phyloP scores from a whole-genome alignment of 1,140 invertebrate species.

The Procambarus virginalis region DNA sequence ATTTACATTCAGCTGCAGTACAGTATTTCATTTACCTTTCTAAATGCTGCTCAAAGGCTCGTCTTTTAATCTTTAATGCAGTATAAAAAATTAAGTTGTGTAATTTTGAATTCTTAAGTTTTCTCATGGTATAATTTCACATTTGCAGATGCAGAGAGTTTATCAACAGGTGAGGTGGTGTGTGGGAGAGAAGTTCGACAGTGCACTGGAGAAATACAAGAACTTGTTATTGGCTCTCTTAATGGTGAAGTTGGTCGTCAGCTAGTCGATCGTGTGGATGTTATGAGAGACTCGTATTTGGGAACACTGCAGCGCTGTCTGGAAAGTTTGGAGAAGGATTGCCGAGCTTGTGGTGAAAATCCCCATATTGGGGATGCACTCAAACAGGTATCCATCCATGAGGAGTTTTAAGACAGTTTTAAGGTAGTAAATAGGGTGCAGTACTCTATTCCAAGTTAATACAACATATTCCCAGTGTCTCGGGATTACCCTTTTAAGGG shows the following conservation, averaged over 20 bases:
- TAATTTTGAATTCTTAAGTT: too few relatives aligned
- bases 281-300: constrained; percentile 87
- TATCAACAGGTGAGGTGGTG: constrained; percentile 71
- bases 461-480: too few relatives aligned
- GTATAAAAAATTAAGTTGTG: too few relatives aligned
- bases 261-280: constrained; percentile 87
- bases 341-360: constrained; percentile 76
- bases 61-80: too few relatives aligned
- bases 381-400: constrained; percentile 77
- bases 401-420: too few relatives aligned
- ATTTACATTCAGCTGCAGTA: too few relatives aligned
- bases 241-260: constrained; percentile 87
- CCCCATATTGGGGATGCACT: constrained; percentile 85
- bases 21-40: too few relatives aligned
- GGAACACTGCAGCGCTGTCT: constrained; percentile 86
- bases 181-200: constrained; percentile 75
- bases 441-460: too few relatives aligned
- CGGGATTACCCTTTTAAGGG: too few relatives aligned
- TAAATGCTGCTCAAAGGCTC: too few relatives aligned
- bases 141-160: constrained; percentile 73
- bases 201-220: constrained; percentile 85
- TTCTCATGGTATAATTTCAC: not conserved
- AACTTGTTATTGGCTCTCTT: constrained; percentile 82
- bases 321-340: constrained; percentile 79
- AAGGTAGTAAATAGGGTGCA: too few relatives aligned